Evolutionary conservation across 1,140 invertebrate genomes (phyloP), one percentile per base, ranked within the genome.

Genomic region (Tetraneura akinire): DNA sequence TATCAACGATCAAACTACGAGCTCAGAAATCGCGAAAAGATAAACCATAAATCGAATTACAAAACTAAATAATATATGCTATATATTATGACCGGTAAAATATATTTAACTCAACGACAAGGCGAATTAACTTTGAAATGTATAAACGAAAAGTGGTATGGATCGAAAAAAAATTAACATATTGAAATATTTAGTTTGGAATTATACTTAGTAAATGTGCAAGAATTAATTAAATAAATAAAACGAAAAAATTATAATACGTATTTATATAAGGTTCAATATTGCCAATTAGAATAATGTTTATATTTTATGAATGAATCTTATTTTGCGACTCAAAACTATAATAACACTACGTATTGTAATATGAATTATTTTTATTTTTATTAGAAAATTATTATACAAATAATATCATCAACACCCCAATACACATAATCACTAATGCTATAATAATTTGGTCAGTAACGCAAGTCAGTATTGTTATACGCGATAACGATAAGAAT

Each of bases 161-260:
- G 6, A 10, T 49, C 47, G 5, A 11, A 55, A 13, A 29, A 74
- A 32, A 16, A 14, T 74, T 2, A 74, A 74, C 18, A 32, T 9
- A 0, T 53, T 74, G 26, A 32, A 37, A 16, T 55, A 14, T 21
- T 74, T 9, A 49, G 71, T 21, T 37, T 74, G 18, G 49, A 49
- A n/a, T 9, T 74, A 21, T 51, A 32, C 26, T 37, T 55, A 0
- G 0, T 55, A 4, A 53, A 53, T 21, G 29, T 5, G 51, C 55
- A 11, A 9, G 1, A 23, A 55, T 1, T 74, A 49, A 49, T 55
- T 49, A 13, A 21, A 55, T 32, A 49, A 55, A 1, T 21, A 32
- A 53, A 74, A 74, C 10, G 51, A 74, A 1, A 55, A 74, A n/a
- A 29, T 49, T 6, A 32, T 74, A 23, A 55, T 74, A n/a, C n/a